These are phyloP conservation scores for Lacerta agilis DNA, from an alignment of 2,797 vertebrate genomes.

Conservation along the genomic window DNA sequence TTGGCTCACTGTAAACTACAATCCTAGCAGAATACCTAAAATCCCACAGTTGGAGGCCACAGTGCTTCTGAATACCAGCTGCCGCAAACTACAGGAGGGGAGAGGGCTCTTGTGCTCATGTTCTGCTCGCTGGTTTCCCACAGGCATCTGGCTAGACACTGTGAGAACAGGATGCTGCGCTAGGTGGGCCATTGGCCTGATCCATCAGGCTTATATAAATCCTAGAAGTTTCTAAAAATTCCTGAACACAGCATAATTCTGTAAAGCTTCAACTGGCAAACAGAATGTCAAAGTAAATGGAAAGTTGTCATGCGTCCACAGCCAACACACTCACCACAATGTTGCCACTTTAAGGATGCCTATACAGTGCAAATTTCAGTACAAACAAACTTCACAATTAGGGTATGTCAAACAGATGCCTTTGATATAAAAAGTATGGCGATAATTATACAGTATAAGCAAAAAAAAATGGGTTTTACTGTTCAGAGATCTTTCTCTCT, in stretches of 20 bases:
- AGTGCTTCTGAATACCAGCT: too few relatives aligned
- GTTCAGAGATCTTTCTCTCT: constrained; percentile 70
- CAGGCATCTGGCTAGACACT: too few relatives aligned
- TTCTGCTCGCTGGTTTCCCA: too few relatives aligned
- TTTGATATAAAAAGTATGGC: constrained; percentile 57
- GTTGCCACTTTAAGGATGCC: constrained; percentile 35
- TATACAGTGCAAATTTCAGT: constrained; percentile 37
- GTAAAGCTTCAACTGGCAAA: constrained; percentile 24
- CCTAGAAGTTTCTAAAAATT: neutral
- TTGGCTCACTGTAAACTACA: neutral
- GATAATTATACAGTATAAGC: constrained; percentile 59
- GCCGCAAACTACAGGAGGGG: too few relatives aligned
- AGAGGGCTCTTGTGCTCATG: too few relatives aligned
- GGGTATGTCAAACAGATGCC: constrained; percentile 46
- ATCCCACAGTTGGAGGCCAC: too few relatives aligned
- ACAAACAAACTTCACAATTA: constrained; percentile 23
- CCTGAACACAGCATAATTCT: neutral
- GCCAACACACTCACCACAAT: neutral
- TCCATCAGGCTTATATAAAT: neutral
- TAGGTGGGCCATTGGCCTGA: too few relatives aligned
- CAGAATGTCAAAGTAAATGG: neutral
- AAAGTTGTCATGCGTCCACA: constrained; percentile 23
- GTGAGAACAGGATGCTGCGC: too few relatives aligned
- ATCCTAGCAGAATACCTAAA: neutral
- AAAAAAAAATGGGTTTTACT: constrained; percentile 70